Percentiles rank a stretch among this genome's conserved stretches.
Conservation (phyloP, 1,140 invertebrate species). For the Trissolcus basalis region DNA sequence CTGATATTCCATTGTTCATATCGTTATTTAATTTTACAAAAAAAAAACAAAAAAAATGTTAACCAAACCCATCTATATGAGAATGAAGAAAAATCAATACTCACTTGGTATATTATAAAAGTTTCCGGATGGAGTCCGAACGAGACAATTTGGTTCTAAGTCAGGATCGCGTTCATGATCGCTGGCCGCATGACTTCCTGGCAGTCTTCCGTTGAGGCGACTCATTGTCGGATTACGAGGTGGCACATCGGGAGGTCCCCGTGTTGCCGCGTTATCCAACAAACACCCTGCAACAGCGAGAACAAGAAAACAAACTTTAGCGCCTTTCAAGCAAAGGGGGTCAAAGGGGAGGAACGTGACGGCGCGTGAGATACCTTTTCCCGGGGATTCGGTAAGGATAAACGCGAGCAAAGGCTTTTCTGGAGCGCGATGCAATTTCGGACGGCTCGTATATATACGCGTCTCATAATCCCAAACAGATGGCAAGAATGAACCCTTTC, state of each 20-base stretch:
- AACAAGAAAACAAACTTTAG: slow-evolving; percentile 58
- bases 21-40: too few species aligned
- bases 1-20: too few species aligned
- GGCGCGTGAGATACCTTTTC: slow-evolving; percentile 28
- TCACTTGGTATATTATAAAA: slow-evolving; percentile 90
- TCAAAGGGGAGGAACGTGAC: slow-evolving; percentile 36
- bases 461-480: slow-evolving; percentile 63
- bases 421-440: slow-evolving; percentile 32
- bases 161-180: slow-evolving; percentile 85
- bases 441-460: slow-evolving; percentile 37
- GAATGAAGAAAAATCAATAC: slow-evolving; percentile 39
- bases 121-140: slow-evolving; percentile 92
- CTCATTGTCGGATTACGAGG: slow-evolving; percentile 92
- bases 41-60: too few species aligned
- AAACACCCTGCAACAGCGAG: slow-evolving; percentile 85
- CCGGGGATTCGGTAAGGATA: slow-evolving; percentile 19
- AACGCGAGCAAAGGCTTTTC: slow-evolving; percentile 36
- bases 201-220: slow-evolving; percentile 88
- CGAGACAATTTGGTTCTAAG: slow-evolving; percentile 93
- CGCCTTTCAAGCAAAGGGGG: slow-evolving; percentile 12
- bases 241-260: slow-evolving; percentile 89
- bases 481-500: slow-evolving; percentile 52
- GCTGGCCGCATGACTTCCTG: slow-evolving; percentile 79
- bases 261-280: slow-evolving; percentile 85
- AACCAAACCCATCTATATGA: too few species aligned